Evolutionary conservation across 2,888 invertebrate genomes (phyloP).

Genomic region (Dryococelus australis): DNA sequence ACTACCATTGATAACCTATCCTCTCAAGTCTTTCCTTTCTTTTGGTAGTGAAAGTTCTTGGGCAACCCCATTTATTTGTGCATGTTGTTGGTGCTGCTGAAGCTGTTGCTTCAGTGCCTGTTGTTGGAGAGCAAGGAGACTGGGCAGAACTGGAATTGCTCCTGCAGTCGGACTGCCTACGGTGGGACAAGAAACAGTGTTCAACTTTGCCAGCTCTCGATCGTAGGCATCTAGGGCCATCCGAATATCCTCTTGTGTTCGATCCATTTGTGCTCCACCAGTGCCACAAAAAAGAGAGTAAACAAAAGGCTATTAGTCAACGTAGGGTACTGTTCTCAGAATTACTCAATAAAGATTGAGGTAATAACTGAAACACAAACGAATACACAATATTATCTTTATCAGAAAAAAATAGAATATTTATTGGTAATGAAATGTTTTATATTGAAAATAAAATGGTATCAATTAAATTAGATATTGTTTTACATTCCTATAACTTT

Average conservation of each 20-base stretch:
- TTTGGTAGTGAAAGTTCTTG: constrained; percentile 89
- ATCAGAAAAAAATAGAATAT: no score
- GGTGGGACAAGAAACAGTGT: constrained; percentile 53
- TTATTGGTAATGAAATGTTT: no score
- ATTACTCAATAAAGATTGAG: constrained; percentile 43
- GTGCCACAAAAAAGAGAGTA: constrained; percentile 77
- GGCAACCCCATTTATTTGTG: constrained; percentile 67
- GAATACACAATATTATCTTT: no score
- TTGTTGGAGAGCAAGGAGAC: constrained; percentile 81
- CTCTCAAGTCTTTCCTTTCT: constrained; percentile 46
- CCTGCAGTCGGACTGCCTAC: constrained; percentile 52
- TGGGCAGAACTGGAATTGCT: constrained; percentile 58
- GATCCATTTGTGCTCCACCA: constrained; percentile 56
- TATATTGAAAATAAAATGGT: no score
- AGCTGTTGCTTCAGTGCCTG: constrained; percentile 57
- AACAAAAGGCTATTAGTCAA: constrained; percentile 68
- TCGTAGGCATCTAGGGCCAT: constrained; percentile 92
- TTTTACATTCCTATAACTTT: no score
- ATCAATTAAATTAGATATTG: no score
- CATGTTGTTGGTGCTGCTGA: constrained; percentile 48
- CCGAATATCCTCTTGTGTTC: constrained; percentile 81
- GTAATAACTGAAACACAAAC: no score
- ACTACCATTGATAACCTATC: constrained; percentile 52
- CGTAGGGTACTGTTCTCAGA: constrained; percentile 58
- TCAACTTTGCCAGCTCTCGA: constrained; percentile 90